Conservation (phyloP, 2,797 vertebrate genomes). For the Propithecus perrieri region DNA sequence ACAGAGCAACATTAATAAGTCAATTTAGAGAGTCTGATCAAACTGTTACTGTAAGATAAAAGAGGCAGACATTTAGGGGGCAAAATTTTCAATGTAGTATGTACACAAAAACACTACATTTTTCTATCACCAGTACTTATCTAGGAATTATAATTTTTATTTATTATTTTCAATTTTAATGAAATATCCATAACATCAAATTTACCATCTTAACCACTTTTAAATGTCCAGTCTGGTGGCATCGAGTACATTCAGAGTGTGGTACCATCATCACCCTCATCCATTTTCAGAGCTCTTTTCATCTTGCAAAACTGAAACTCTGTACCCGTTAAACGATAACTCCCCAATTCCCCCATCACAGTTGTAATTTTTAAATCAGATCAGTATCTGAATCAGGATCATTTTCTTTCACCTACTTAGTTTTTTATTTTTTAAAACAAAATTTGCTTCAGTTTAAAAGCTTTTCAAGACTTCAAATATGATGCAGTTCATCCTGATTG, state of each 20-base stretch:
- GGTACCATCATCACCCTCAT: not conserved
- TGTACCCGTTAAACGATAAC: not conserved
- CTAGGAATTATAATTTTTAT: not conserved
- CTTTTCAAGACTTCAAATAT: not conserved
- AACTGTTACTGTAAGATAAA: not conserved
- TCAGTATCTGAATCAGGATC: not conserved
- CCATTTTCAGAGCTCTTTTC: not conserved
- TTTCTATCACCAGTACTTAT: not conserved
- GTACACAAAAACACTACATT: not conserved
- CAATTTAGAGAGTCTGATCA: slow-evolving; percentile 42
- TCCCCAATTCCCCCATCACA: not conserved
- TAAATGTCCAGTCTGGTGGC: too few relatives aligned
- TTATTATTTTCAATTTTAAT: not conserved
- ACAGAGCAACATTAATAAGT: slow-evolving; percentile 43
- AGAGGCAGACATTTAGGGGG: not conserved
- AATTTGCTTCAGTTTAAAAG: not conserved
- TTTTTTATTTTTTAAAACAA: slow-evolving; percentile 2
- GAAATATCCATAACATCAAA: not conserved
- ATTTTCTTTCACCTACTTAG: not conserved
- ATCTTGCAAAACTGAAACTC: not conserved
- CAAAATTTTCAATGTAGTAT: not conserved
- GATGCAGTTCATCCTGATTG: not conserved
- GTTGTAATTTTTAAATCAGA: not conserved
- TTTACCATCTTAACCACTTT: not conserved
- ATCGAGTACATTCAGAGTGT: not conserved